Percentiles rank a stretch among this genome's conserved stretches.
Conservation (phyloP, 2,113 vertebrate species). For the Tautogolabrus adspersus region DNA sequence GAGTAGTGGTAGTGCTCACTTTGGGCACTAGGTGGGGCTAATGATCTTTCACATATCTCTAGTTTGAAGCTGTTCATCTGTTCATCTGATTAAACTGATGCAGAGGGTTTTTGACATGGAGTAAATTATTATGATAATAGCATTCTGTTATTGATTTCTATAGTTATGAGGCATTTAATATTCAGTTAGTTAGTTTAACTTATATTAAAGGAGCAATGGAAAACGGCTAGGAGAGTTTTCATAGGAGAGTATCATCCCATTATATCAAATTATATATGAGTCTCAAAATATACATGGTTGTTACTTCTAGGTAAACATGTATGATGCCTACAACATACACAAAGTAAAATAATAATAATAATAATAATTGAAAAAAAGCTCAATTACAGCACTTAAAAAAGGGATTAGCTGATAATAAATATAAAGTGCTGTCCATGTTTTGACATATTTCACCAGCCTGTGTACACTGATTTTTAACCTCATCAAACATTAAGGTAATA, state of each 20-base stretch:
- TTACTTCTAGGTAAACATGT: not conserved
- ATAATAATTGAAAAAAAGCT: not conserved
- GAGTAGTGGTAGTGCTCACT: not conserved
- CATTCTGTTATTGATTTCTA: not conserved
- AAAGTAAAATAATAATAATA: too few species aligned
- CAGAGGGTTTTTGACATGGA: not conserved
- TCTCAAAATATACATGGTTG: too few species aligned
- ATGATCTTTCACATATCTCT: conserved; percentile 49
- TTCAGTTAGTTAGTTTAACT: not conserved
- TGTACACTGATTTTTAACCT: not conserved
- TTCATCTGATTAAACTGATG: not conserved
- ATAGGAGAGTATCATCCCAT: not conserved
- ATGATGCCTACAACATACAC: not conserved
- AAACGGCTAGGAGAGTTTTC: not conserved
- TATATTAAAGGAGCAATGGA: not conserved
- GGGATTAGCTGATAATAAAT: not conserved
- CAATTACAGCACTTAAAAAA: not conserved
- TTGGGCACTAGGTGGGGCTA: conserved; percentile 74
- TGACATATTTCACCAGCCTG: not conserved
- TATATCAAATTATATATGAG: too few species aligned
- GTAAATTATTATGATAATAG: not conserved
- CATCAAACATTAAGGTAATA: not conserved
- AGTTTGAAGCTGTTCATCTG: not conserved
- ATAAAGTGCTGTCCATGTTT: not conserved
- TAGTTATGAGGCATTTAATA: not conserved